These are phyloP conservation scores for Opisthograptis luteolata DNA, from an alignment of 2,888 invertebrate genomes.

Conservation along the genomic window DNA sequence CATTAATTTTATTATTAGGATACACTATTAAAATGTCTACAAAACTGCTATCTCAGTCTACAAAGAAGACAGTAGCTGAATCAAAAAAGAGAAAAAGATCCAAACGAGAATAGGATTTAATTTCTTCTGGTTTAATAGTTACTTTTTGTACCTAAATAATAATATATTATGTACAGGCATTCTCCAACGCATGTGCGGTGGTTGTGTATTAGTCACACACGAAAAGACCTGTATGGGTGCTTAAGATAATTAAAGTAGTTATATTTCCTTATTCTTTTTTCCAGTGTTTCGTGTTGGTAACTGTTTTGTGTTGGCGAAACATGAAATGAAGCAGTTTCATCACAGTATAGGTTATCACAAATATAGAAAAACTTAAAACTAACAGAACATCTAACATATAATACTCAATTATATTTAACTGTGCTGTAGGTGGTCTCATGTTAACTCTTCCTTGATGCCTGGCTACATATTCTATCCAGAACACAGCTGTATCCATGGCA, in stretches of 20 bases:
- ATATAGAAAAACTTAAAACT: not conserved
- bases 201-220: no score
- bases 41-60: slow-evolving; percentile 34
- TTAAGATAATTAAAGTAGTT: no score
- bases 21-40: slow-evolving; percentile 33
- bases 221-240: no score
- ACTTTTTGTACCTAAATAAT: not conserved
- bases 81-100: slow-evolving; percentile 40
- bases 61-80: slow-evolving; percentile 11
- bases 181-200: no score
- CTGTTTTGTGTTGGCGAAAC: not conserved
- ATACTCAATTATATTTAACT: slow-evolving; percentile 37
- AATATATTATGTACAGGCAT: no score
- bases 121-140: not conserved
- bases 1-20: slow-evolving; percentile 32
- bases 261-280: slow-evolving; percentile 3
- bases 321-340: not conserved
- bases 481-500: slow-evolving; percentile 85
- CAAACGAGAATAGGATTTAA: slow-evolving; percentile 36
- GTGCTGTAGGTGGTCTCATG: slow-evolving; percentile 38
- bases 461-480: slow-evolving; percentile 87
- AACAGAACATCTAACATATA: slow-evolving; percentile 36
- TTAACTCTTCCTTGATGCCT: slow-evolving; percentile 72
- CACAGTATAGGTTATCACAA: not conserved
- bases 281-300: not conserved